Percentiles rank a stretch among this genome's conserved stretches.
These are phyloP conservation scores for Platygyra sinensis DNA, from an alignment of 64 coral and sea anemone species.

Conservation along the genomic window DNA sequence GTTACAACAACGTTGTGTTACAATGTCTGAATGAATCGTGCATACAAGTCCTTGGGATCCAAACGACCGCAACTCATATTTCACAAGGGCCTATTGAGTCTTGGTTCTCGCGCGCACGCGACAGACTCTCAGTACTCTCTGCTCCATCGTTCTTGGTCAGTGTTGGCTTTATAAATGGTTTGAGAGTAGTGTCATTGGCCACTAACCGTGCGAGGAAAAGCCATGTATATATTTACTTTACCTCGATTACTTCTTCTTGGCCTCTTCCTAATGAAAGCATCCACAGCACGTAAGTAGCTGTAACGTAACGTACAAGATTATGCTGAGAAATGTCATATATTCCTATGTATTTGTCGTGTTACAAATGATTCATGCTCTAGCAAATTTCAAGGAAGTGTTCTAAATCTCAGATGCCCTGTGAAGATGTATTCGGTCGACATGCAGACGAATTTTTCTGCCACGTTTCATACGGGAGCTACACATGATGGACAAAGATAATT, in stretches of 20 bases:
- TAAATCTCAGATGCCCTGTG: too few relatives aligned
- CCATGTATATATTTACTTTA: background rate
- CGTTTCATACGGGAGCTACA: background rate
- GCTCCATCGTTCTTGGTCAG: background rate
- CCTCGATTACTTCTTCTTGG: background rate
- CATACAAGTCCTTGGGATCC: too few relatives aligned
- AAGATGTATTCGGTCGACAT: too few relatives aligned
- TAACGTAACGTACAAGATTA: background rate
- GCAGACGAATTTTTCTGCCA: background rate
- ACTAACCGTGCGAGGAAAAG: background rate
- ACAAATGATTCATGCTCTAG: too few relatives aligned
- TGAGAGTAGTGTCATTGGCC: background rate
- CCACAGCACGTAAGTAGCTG: conserved; percentile 17
- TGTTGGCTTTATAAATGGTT: background rate
- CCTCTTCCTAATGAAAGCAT: background rate
- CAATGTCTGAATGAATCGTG: too few relatives aligned
- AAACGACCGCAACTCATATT: background rate
- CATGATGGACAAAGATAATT: background rate
- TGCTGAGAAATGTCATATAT: background rate
- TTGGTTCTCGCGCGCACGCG: background rate
- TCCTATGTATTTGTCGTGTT: too few relatives aligned
- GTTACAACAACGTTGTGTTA: background rate
- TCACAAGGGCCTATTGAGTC: conserved; percentile 12
- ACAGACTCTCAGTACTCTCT: background rate
- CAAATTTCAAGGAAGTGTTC: too few relatives aligned